Base-by-base conservation (phyloP, 2,797 vertebrate species). In the Falco columbarius region DNA sequence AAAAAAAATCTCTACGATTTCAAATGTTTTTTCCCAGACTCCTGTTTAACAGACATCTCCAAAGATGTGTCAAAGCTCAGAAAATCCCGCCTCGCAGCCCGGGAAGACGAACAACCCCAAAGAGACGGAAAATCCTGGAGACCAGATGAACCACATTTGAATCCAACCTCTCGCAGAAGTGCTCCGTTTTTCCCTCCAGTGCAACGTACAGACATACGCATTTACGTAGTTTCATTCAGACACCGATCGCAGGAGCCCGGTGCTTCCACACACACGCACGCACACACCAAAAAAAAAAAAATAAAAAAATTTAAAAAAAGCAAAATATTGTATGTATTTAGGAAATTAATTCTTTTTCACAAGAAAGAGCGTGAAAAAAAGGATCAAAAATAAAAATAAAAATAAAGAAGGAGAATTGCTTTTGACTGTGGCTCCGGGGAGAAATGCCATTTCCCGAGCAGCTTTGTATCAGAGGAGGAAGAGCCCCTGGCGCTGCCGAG, bases 151-250 rank as follows among this genome's bases (percentile, higher is more conserved):
- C 95, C 84, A 65, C 96, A 79, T 85, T 93, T 81, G 96, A 97
- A 95, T 95, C 93, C 96, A 68, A 91, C 85, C 91, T 97, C 90
- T 92, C 62, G 96, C 93, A 93, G 92, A 95, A 98, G 96, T 96
- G 96, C 96, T 93, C 94, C 62, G 97, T 58, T 95, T 88, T 95
- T 73, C 95, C 93, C 96, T 96, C 94, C 97, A 94, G 95, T 94
- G 94, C 97, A 95, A 88, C 94, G 95, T 86, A 92, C 96, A 95
- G 97, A 62, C 96, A 94, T 94, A 80, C 29, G 79, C 86, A 90
- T 97, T 95, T 89, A 94, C 84, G 93, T 95, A 93, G 94, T 86
- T 96, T 97, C 97, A 97, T 97, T 97, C 97, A 95, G 97, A 83
- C 97, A 87, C 84, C 90, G 96, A 86, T 86, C 92, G 86, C 95